Percentiles rank a stretch among this genome's conserved stretches.
phyloP scores from a whole-genome alignment of 2,113 vertebrate species.

The Ophiodon elongatus region DNA sequence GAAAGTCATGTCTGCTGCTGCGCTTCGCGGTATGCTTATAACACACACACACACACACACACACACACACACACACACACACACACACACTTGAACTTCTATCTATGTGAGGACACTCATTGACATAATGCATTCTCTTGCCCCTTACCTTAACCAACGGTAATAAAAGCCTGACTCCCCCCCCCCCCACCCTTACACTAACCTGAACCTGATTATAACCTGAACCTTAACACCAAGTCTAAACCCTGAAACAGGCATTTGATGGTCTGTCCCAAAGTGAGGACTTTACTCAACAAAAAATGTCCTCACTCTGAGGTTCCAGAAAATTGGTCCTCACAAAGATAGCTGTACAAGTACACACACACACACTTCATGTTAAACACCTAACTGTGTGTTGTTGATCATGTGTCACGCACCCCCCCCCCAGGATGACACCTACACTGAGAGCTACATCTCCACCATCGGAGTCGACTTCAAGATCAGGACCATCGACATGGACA shows the following conservation, averaged over 20 bases:
- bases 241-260: neutral
- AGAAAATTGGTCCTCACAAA: too few relatives aligned
- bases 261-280: too few relatives aligned
- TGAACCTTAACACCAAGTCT: too few relatives aligned
- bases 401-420: neutral
- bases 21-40: slow-evolving; percentile 92
- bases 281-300: too few relatives aligned
- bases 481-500: slow-evolving; percentile 97
- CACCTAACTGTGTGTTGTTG: neutral
- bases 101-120: too few relatives aligned
- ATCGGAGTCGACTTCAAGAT: slow-evolving; percentile 99
- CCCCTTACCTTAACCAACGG: too few relatives aligned
- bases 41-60: slow-evolving; percentile 14
- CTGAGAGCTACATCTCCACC: slow-evolving; percentile 98
- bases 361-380: neutral
- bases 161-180: too few relatives aligned
- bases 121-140: too few relatives aligned
- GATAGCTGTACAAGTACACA: too few relatives aligned
- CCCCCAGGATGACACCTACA: slow-evolving; percentile 95
- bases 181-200: neutral
- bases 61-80: neutral
- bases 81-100: too few relatives aligned
- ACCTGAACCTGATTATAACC: too few relatives aligned
- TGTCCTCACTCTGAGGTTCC: too few relatives aligned
- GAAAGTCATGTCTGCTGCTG: slow-evolving; percentile 97